Conservation (phyloP, 2,888 invertebrate species). For the Sceliomorpha sp. region DNA sequence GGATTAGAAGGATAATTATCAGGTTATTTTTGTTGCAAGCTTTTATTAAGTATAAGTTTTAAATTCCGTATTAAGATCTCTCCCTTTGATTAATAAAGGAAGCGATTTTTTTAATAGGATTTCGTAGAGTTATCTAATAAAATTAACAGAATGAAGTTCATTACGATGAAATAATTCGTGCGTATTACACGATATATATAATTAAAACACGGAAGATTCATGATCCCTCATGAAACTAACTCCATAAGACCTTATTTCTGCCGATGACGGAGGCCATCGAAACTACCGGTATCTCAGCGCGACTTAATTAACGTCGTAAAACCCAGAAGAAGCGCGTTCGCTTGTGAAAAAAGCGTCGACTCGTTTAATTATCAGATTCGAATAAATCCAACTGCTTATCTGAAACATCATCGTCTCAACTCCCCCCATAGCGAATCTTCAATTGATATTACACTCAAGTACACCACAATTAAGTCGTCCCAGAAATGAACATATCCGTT, state of each 20-base stretch:
- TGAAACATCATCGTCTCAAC: conserved; percentile 13
- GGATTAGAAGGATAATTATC: too few relatives aligned
- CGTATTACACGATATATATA: conserved; percentile 5
- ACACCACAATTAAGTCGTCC: conserved; percentile 3
- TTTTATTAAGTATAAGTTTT: too few relatives aligned
- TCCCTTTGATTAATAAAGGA: too few relatives aligned
- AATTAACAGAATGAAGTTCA: not conserved
- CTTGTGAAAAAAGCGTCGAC: conserved; percentile 17
- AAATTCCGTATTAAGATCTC: too few relatives aligned
- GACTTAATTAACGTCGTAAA: conserved; percentile 40
- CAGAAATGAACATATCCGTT: conserved; percentile 9
- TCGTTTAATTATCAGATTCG: conserved; percentile 26
- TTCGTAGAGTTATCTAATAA: too few relatives aligned
- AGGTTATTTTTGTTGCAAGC: too few relatives aligned
- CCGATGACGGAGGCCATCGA: conserved; percentile 9
- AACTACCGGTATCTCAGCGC: conserved; percentile 24
- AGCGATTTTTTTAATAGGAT: too few relatives aligned
- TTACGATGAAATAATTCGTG: not conserved
- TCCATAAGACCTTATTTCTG: conserved; percentile 17
- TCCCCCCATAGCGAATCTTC: conserved; percentile 4
- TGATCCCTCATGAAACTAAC: conserved; percentile 6
- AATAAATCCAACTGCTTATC: conserved; percentile 21
- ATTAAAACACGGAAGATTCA: conserved; percentile 29
- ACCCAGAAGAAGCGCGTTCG: conserved; percentile 15
- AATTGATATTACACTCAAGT: conserved; percentile 14